phyloP scores from a whole-genome alignment of 2,888 invertebrate species.

The Drosophila setosimentum region DNA sequence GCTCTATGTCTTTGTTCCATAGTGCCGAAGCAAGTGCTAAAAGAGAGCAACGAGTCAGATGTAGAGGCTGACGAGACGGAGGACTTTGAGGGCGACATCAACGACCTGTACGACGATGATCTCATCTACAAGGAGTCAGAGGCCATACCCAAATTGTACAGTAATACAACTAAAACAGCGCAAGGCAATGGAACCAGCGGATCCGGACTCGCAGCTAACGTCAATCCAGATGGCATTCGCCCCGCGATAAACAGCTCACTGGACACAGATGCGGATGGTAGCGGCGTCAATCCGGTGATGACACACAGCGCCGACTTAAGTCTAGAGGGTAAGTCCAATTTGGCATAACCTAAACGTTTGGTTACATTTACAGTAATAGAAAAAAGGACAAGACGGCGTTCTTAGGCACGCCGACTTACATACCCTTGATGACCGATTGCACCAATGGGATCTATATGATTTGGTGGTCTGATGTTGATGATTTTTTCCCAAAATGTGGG shows the following conservation, averaged over 20 bases:
- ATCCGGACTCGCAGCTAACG: constrained; percentile 35
- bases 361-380: constrained; percentile 21
- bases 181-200: constrained; percentile 60
- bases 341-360: constrained; percentile 13
- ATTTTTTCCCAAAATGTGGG: not conserved
- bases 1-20: constrained; percentile 39
- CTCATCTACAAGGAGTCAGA: constrained; percentile 87
- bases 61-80: constrained; percentile 92
- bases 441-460: not conserved
- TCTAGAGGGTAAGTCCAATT: constrained; percentile 81
- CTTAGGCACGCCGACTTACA: not conserved
- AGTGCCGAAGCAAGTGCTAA: constrained; percentile 94
- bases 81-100: constrained; percentile 86
- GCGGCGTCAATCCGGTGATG: constrained; percentile 83
- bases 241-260: constrained; percentile 65
- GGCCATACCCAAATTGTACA: constrained; percentile 86
- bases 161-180: constrained; percentile 79
- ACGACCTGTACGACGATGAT: constrained; percentile 87
- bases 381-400: not conserved
- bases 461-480: not conserved
- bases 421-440: not conserved
- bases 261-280: constrained; percentile 68
- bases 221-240: constrained; percentile 56
- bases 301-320: constrained; percentile 83
- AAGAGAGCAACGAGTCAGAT: constrained; percentile 92